Base-by-base conservation (phyloP, 1,140 invertebrate species). In the Zaprionus taronus region DNA sequence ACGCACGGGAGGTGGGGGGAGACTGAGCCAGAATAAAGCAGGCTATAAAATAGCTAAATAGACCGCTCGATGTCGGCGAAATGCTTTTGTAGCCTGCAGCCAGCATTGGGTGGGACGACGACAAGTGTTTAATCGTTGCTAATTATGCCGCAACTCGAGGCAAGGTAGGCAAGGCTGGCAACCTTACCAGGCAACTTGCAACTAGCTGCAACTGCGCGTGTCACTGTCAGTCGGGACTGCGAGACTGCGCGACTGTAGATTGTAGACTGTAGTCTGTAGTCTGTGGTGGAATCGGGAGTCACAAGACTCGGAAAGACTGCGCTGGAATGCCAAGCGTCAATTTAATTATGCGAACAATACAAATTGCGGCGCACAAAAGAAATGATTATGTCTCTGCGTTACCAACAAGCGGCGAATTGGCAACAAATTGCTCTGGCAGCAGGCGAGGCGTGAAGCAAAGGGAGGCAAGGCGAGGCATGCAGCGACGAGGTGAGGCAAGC, bases 301-400 rank as follows among this genome's bases (percentile, higher is more conserved):
- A 4, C 31, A 34, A 34, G 31, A 34, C 20, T n/a, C 22, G 17
- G 17, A 6, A 34, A 24, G 20, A 11, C n/a, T 20, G 49, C 22
- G 60, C 51, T 38, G 85, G 85, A 85, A 90, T 90, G 81, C 72
- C 77, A 85, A 90, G 85, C 85, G 85, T 90, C 85, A 90, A 90
- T 90, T 90, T 90, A 90, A 90, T 90, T 90, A 90, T 90, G 85
- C 81, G 86, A 90, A 90, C 85, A 90, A 90, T 90, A 90, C 85
- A 90, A 90, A 90, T 90, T 90, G 85, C 81, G 77, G 81, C 71
- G 68, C 76, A 76, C 65, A 67, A 79, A 75, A 75, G 70, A 77
- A 84, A 90, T 90, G 85, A 90, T 90, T 90, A 90, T 90, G 81
- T 90, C 67, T 31, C 15, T 22, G 62, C 60, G 15, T 36, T 62